Percentiles rank a stretch among this genome's conserved stretches.
Evolutionary conservation across 2,888 invertebrate species (phyloP).

Genomic region (Hemicrepidius hirtus): DNA sequence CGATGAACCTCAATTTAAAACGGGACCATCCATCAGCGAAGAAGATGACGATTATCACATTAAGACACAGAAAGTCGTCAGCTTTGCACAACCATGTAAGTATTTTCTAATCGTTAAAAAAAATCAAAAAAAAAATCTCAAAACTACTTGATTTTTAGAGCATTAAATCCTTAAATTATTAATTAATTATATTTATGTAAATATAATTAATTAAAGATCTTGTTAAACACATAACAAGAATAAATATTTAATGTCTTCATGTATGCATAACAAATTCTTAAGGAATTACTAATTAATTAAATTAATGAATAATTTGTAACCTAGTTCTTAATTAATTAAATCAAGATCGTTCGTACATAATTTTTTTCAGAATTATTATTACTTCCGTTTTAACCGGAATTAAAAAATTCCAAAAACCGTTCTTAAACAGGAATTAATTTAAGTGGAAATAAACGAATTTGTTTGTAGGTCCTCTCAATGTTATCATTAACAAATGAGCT

Average conservation of each 20-base stretch:
- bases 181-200: background rate
- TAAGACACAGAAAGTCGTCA: slow-evolving; percentile 80
- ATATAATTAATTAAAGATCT: background rate
- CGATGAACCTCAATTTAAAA: slow-evolving; percentile 69
- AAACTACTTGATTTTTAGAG: slow-evolving; percentile 2
- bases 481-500: slow-evolving; percentile 2
- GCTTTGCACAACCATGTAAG: slow-evolving; percentile 77
- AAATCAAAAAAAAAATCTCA: no score
- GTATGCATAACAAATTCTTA: background rate
- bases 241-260: no score
- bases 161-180: background rate
- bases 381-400: background rate
- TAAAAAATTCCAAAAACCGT: no score
- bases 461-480: background rate
- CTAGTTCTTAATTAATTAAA: no score
- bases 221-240: no score
- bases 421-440: no score
- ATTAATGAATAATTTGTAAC: no score
- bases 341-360: no score
- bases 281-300: no score
- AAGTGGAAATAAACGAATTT: no score
- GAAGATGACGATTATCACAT: slow-evolving; percentile 81
- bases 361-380: no score
- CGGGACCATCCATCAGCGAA: slow-evolving; percentile 74
- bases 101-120: no score